Evolutionary conservation across 2,113 vertebrate genomes (phyloP), one percentile per base, ranked within the genome.

Genomic region (Puffinus mauretanicus): DNA sequence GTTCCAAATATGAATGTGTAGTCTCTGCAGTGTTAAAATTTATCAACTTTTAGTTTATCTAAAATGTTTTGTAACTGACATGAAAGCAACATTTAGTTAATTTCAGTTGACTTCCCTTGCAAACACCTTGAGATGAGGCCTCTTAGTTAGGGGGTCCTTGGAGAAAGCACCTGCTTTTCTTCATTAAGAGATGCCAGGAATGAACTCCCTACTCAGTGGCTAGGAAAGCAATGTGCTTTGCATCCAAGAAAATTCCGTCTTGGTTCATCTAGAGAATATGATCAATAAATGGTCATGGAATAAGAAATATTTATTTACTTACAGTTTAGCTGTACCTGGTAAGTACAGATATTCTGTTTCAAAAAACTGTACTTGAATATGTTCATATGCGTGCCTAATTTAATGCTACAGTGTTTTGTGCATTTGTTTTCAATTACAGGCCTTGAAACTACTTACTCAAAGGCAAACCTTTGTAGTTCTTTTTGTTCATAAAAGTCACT

Each of bases 401-500:
- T 79, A 93, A 51, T 72, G 26, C 26, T 85, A 51, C 44, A 77
- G 36, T 67, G 36, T 61, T 95, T 93, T 90, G 82, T 82, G 82
- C 27, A 54, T 91, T 90, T 95, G 18, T 94, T 96, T 94, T 94
- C 66, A 80, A 95, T 91, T 88, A 88, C 20, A 93, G 57, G 76
- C 64, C 71, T 93, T 96, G 82, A 93, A 96, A 93, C 57, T 71
- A 57, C 40, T 89, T n/a, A 66, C 46, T 94, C 79, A 90, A 91
- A 97, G 54, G 38, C 70, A 86, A 78, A 93, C 94, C 82, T 93
- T 93, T 91, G 81, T 86, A 90, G 89, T 79, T 83, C 73, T 77
- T 88, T 93, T 93, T 94, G 67, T 83, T 97, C 84, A 77, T 86
- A 93, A 88, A 95, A 92, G 76, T 66, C 61, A 75, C 61, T 79